These are phyloP conservation scores for Petrolisthes cinctipes DNA, from an alignment of 2,888 invertebrate genomes.

Conservation along the genomic window DNA sequence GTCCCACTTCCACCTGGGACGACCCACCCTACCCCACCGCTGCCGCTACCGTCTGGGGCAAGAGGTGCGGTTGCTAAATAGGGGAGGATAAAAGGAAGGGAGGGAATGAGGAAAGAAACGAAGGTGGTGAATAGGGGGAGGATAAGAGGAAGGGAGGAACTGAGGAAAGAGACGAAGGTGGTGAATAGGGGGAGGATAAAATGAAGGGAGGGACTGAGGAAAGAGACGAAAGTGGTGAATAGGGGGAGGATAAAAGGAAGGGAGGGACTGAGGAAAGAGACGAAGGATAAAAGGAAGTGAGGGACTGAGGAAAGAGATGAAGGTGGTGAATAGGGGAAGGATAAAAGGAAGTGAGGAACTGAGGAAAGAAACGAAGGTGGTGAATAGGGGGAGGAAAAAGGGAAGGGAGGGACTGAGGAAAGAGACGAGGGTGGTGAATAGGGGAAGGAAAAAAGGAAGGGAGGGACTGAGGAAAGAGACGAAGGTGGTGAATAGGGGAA, in stretches of 20 bases:
- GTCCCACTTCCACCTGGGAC: conserved; percentile 75
- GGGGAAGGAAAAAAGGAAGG: too few species aligned
- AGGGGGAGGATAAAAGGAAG: not conserved
- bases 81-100: not conserved
- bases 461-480: too few species aligned
- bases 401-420: too few species aligned
- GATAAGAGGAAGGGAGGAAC: not conserved
- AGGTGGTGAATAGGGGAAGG: too few species aligned
- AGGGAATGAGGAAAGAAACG: not conserved
- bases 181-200: not conserved
- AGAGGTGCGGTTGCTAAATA: not conserved
- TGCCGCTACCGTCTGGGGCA: conserved; percentile 39
- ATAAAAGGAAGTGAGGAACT: too few species aligned
- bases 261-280: not conserved
- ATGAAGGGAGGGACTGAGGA: too few species aligned
- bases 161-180: not conserved
- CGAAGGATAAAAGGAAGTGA: not conserved
- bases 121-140: not conserved
- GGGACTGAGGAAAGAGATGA: too few species aligned
- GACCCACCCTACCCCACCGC: conserved; percentile 75
- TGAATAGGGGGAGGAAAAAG: too few species aligned
- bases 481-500: too few species aligned
- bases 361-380: too few species aligned
- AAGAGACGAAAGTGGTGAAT: not conserved
- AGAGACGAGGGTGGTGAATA: too few species aligned